Conservation (phyloP, 2,888 invertebrate species). For the Pyrrhia umbra region DNA sequence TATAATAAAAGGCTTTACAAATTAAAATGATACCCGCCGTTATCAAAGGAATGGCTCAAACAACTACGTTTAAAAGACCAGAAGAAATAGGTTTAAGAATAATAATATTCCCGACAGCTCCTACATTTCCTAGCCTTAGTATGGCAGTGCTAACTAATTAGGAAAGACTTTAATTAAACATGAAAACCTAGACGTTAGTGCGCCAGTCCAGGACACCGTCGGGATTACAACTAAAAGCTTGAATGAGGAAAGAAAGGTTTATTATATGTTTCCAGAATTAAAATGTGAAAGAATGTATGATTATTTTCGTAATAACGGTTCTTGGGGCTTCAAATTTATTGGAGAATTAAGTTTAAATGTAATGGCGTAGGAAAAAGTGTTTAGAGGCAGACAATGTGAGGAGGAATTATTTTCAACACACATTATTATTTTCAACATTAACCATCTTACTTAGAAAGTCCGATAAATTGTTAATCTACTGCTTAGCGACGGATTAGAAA, state of each 20-base stretch:
- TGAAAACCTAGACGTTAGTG: constrained; percentile 62
- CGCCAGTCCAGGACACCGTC: constrained; percentile 46
- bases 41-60: not conserved
- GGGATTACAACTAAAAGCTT: constrained; percentile 69
- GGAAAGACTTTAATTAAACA: constrained; percentile 66
- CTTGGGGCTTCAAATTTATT: constrained; percentile 22
- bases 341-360: constrained; percentile 33
- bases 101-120: constrained; percentile 22
- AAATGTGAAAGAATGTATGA: constrained; percentile 44
- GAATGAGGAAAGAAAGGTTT: constrained; percentile 57
- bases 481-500: too few relatives aligned
- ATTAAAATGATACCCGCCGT: not conserved
- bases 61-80: not conserved
- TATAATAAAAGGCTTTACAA: not conserved
- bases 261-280: constrained; percentile 41
- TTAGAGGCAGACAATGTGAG: constrained; percentile 14
- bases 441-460: too few relatives aligned
- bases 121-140: constrained; percentile 37
- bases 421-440: too few relatives aligned
- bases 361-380: constrained; percentile 21
- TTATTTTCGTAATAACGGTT: constrained; percentile 45
- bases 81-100: constrained; percentile 1
- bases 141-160: constrained; percentile 59
- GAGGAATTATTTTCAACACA: constrained; percentile 16
- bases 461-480: too few relatives aligned